Evolutionary conservation across 92 coral and sea anemone genomes (phyloP), one percentile per base, ranked within the genome.

Genomic region (Nematostella vectensis): DNA sequence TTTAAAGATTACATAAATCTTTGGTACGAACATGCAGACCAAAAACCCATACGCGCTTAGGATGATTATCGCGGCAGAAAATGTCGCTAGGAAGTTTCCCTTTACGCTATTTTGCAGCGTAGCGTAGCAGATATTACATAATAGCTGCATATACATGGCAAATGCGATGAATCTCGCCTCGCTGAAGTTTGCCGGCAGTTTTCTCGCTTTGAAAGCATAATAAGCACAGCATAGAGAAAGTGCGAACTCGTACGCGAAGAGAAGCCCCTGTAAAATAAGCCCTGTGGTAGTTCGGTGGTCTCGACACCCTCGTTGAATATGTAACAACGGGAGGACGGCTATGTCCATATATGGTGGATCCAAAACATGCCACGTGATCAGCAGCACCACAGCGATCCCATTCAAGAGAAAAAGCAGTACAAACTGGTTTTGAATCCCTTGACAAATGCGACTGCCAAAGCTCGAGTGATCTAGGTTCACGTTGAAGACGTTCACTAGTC

Each of bases 191-290:
- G 76, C 63, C 1, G 94, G 94, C 3, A 83, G 57, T 17, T 79
- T 78, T 48, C 94, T 70, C 1, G 94, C 94, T 62, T 66, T 83
- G 56, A 83, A 83, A 10, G 94, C 87, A 59, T 74, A 84, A 53
- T 64, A 74, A 4, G 87, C 70, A 8, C 76, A 67, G 4, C 74
- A 19, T 22, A 75, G 8, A 2, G 87, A 75, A 10, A 84, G 67
- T 0, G 58, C 44, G 12, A 85, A 43, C 36, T 68, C 55, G 56
- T 74, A 75, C 12, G 71, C 59, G 27, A 33, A 79, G 0, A 75
- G 26, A 0, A 61, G 28, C 8, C 40, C 64, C 20, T 59, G 57
- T 42, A 78, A 61, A 19, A 62, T 63, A 25, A 63, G 37, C 9
- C 71, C 74, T 3, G 54, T 25, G 8, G 23, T 19, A 13, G 48